These are phyloP conservation scores for Syritta pipiens DNA, from an alignment of 2,888 invertebrate species.

Conservation along the genomic window DNA sequence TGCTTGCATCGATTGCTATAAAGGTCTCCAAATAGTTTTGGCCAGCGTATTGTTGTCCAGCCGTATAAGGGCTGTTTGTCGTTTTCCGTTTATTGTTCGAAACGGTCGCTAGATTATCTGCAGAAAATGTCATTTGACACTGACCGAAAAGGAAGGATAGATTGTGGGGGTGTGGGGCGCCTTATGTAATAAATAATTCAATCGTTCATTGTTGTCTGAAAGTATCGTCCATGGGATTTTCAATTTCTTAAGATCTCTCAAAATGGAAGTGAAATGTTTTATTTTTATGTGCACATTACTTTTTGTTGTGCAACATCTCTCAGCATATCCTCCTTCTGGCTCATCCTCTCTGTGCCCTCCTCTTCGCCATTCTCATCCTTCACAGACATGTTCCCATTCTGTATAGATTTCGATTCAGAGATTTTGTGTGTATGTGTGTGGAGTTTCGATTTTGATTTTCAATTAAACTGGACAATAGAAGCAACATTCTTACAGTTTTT, in stretches of 20 bases:
- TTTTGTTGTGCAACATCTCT: constrained; percentile 61
- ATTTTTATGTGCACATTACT: constrained; percentile 67
- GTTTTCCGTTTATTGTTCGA: constrained; percentile 48
- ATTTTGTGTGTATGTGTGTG: constrained; percentile 39
- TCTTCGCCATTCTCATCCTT: not conserved
- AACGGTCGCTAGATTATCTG: constrained; percentile 44
- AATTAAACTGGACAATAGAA: constrained; percentile 61
- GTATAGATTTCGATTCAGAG: constrained; percentile 41
- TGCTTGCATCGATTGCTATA: constrained; percentile 46
- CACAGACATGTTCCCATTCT: not conserved
- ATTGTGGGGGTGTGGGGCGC: constrained; percentile 19
- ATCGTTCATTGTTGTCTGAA: constrained; percentile 62
- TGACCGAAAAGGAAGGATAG: constrained; percentile 28
- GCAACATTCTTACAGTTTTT: constrained; percentile 42
- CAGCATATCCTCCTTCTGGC: constrained; percentile 42
- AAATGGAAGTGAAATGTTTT: constrained; percentile 60
- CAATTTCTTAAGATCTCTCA: constrained; percentile 63
- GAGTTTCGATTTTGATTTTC: constrained; percentile 62
- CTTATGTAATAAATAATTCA: constrained; percentile 57
- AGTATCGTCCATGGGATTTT: constrained; percentile 55
- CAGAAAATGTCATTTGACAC: constrained; percentile 56
- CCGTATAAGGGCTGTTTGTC: constrained; percentile 43
- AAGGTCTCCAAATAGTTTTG: constrained; percentile 53
- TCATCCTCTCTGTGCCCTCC: not conserved
- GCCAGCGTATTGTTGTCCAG: constrained; percentile 52